Evolutionary conservation across 2,113 vertebrate genomes (phyloP).

Genomic region (Phoenicopterus ruber): DNA sequence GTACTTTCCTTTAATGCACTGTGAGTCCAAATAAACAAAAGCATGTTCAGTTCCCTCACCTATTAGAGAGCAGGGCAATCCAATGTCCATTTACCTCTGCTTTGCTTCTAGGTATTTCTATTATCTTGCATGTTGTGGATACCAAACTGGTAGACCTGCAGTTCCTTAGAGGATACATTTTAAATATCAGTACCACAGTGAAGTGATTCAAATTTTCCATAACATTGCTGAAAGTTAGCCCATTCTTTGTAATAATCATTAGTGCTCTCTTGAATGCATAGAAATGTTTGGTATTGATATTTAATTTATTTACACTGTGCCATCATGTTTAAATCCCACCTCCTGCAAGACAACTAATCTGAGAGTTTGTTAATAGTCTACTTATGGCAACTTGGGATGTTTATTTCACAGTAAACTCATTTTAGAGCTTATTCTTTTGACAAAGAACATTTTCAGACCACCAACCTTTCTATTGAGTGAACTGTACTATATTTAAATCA

Average conservation of each 20-base stretch:
- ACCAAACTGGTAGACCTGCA: slow-evolving; percentile 15
- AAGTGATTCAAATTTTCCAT: slow-evolving; percentile 45
- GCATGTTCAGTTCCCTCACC: slow-evolving; percentile 14
- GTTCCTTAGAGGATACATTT: slow-evolving; percentile 37
- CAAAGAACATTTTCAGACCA: not conserved
- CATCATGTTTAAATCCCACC: slow-evolving; percentile 20
- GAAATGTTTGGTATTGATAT: slow-evolving; percentile 56
- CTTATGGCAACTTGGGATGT: not conserved
- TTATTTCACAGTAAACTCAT: not conserved
- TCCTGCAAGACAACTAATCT: slow-evolving; percentile 1
- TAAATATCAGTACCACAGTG: slow-evolving; percentile 23
- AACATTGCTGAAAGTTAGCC: slow-evolving; percentile 54
- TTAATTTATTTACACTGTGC: slow-evolving; percentile 56
- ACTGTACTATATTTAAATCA: not conserved
- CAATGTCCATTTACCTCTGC: not conserved
- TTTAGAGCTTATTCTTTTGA: not conserved
- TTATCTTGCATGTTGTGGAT: slow-evolving; percentile 33
- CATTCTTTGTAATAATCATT: slow-evolving; percentile 51
- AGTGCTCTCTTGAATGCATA: slow-evolving; percentile 49
- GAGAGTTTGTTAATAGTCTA: not conserved
- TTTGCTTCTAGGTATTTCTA: slow-evolving; percentile 56
- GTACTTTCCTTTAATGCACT: not conserved
- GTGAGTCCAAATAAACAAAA: slow-evolving; percentile 23
- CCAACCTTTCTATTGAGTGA: not conserved
- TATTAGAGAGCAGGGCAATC: slow-evolving; percentile 20